Evolutionary conservation across 2,113 vertebrate species (phyloP), one percentile per base, ranked within the genome.

Genomic region (Apistogramma diplotaenia): DNA sequence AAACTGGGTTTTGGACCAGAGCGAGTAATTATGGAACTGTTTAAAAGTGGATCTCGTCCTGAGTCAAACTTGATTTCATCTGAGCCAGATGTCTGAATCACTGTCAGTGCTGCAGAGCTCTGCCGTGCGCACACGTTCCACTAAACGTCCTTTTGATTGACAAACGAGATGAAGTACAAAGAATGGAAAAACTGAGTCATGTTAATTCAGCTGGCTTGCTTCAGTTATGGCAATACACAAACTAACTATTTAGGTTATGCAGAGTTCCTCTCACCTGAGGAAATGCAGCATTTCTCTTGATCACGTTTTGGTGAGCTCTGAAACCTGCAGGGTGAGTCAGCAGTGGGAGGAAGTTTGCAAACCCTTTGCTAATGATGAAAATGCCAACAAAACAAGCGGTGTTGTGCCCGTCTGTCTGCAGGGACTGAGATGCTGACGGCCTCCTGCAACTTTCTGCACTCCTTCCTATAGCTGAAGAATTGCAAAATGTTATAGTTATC

Each of bases 271-370:
- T 55, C 15, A 56, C 83, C 76, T 59, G 18, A 31, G 60, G 80
- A 49, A 31, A 25, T 1, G 0, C 18, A 46, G 43, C 43, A 21
- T 77, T 71, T 81, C 9, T 81, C 35, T 29, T 4, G 62, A n/a
- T 67, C 16, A 70, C 16, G 13, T 46, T 79, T 76, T 85, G 27
- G 11, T 23, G 6, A 33, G 43, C 56, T 65, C 19, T 33, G n/a
- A 75, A 72, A 86, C 78, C 27, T 84, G 83, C 37, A 56, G 53
- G 18, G 56, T 56, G 5, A 46, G 74, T 54, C 13, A 4, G 40
- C 40, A 49, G 23, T 19, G 40, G 18, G 12, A 19, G 23, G 29
- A 70, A 70, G 40, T 70, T 10, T 7, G 29, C 40, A 70, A 29
- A 29, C 25, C 8, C 43, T 67, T 67, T 54, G 25, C 3, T 67